phyloP scores from a whole-genome alignment of 2,113 vertebrate genomes.

The Calyptommatus sinebrachiatus region DNA sequence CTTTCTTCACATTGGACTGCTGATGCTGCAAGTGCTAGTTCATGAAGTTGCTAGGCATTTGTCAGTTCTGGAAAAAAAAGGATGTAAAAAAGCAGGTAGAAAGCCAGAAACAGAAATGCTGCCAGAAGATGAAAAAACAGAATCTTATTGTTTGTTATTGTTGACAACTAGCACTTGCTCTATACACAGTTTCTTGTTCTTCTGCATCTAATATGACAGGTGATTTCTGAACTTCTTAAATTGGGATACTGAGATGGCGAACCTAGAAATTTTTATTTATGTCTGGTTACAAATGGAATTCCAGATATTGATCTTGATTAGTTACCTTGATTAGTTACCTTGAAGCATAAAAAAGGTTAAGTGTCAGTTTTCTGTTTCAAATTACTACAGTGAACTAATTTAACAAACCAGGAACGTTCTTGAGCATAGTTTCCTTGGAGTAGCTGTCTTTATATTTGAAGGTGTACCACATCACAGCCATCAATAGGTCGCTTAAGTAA shows the following conservation, averaged over 20 bases:
- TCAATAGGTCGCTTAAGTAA: background rate
- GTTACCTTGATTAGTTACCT: background rate
- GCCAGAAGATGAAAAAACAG: too few species aligned
- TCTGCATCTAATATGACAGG: background rate
- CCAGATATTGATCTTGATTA: background rate
- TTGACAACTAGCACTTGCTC: background rate
- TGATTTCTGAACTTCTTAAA: background rate
- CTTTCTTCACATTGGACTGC: too few species aligned
- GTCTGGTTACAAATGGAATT: background rate
- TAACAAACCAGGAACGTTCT: background rate
- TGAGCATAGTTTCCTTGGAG: background rate
- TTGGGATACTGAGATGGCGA: too few species aligned
- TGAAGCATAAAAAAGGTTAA: background rate
- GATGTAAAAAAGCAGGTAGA: too few species aligned
- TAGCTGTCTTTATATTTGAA: background rate
- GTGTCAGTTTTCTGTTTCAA: background rate
- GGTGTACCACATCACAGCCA: background rate
- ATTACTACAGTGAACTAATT: background rate
- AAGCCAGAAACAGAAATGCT: too few species aligned
- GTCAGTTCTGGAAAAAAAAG: too few species aligned
- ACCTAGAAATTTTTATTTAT: background rate
- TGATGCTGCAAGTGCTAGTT: too few species aligned
- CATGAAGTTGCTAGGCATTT: too few species aligned
- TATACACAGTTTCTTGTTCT: background rate
- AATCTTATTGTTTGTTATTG: too few species aligned